phyloP scores from a whole-genome alignment of 2,888 invertebrate genomes.

The Malthinus flaveolus region DNA sequence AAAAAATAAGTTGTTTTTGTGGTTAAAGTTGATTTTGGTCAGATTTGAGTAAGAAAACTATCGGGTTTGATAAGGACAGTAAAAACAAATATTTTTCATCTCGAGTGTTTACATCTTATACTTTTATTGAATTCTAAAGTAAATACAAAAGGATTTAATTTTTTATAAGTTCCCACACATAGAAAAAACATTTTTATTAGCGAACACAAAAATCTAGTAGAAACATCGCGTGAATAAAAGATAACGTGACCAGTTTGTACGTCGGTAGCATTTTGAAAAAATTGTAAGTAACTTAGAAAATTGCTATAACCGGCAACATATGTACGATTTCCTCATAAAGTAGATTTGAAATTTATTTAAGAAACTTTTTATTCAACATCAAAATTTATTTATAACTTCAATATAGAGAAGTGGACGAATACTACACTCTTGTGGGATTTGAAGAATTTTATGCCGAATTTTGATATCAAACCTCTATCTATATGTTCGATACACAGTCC shows the following conservation, averaged over 20 bases:
- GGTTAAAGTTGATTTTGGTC: too few species aligned
- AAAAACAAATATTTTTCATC: too few species aligned
- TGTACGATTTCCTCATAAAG: constrained; percentile 32
- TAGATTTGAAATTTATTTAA: constrained; percentile 18
- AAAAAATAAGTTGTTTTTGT: too few species aligned
- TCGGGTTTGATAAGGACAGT: too few species aligned
- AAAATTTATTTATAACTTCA: constrained; percentile 27
- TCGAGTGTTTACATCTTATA: too few species aligned
- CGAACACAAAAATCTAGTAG: constrained; percentile 23
- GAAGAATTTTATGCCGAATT: constrained; percentile 6
- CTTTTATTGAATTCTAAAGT: neutral
- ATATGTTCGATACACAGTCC: too few species aligned
- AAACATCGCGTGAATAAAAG: constrained; percentile 32
- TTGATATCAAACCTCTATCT: too few species aligned
- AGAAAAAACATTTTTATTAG: constrained; percentile 10
- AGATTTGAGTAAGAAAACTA: too few species aligned
- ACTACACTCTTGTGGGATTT: constrained; percentile 4
- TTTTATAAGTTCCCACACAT: constrained; percentile 9
- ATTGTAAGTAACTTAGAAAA: constrained; percentile 28
- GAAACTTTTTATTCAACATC: constrained; percentile 25
- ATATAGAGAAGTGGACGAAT: constrained; percentile 21
- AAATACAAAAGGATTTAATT: constrained; percentile 9
- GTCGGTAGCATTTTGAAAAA: constrained; percentile 13
- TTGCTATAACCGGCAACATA: constrained; percentile 34
- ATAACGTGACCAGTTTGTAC: constrained; percentile 36